phyloP scores from a whole-genome alignment of 2,888 invertebrate genomes.

The Chorisops tibialis region DNA sequence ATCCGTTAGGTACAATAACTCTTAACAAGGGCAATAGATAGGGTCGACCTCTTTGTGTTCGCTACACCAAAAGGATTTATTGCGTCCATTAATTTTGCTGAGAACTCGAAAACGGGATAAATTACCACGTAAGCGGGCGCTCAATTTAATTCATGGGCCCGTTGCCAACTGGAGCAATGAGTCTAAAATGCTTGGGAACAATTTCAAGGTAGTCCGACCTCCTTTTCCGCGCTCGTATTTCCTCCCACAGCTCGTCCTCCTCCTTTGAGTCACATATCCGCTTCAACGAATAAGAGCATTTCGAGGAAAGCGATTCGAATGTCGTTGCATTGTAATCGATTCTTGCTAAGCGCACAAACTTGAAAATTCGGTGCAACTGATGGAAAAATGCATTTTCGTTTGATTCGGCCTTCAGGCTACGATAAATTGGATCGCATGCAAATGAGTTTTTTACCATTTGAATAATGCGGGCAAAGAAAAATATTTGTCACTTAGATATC shows the following conservation, averaged over 20 bases:
- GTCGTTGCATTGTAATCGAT: conserved; percentile 5
- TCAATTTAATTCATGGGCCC: conserved; percentile 16
- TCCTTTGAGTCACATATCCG: not conserved
- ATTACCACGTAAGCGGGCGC: conserved; percentile 28
- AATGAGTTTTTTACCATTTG: too few relatives aligned
- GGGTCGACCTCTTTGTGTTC: conserved; percentile 24
- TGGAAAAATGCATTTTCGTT: too few relatives aligned
- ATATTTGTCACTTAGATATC: too few relatives aligned
- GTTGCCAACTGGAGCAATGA: conserved; percentile 1
- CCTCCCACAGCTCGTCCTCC: not conserved
- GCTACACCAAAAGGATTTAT: conserved; percentile 29
- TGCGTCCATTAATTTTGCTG: conserved; percentile 29
- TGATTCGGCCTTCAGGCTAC: too few relatives aligned
- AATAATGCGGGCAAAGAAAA: too few relatives aligned
- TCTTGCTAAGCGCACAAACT: not conserved
- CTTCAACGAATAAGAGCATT: not conserved
- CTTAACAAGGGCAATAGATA: conserved; percentile 25
- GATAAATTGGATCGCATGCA: too few relatives aligned
- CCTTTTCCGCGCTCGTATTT: not conserved
- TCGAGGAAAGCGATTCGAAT: not conserved
- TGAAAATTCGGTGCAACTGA: too few relatives aligned
- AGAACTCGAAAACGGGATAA: conserved; percentile 29
- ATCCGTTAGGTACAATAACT: conserved; percentile 18
- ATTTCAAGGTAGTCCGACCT: conserved; percentile 2
- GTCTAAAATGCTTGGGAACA: not conserved